Base-by-base conservation (phyloP, 2,113 vertebrate species). In the Poeciliopsis retropinna region DNA sequence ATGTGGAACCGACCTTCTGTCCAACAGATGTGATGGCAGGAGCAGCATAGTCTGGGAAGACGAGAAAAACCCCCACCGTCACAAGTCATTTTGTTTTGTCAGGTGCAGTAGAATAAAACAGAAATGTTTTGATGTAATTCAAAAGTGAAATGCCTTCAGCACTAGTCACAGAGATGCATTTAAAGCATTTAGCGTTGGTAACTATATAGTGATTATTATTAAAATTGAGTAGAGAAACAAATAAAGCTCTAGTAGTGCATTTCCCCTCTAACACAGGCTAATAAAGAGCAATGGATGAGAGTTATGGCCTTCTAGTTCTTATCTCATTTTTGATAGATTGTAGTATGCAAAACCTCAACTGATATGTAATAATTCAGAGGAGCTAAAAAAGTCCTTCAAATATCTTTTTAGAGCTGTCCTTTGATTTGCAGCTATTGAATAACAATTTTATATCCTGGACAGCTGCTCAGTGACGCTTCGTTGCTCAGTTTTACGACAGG, bases 1-100 rank as follows among this genome's bases (percentile, higher is more conserved):
- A 97, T 9, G 96, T 96, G n/a, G 95, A 94, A 0, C 95, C 92
- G 0, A 93, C 76, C 14, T 85, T 90, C 67, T 92, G 95, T 67
- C 90, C 92, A 29, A 80, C n/a, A 25, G 94, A n/a, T 60, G 94
- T 25, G 17, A 79, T 34, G 63, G 75, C 95, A 0, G 95, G 95
- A 70, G 96, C 94, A 0, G 96, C 94, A 0, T 97, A 97, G 28
- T 95, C 96, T 97, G 83, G 25, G 65, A 81, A 71, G 60, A 41
- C 41, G 63, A 15, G 29, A 61, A 44, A 27, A 64, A 62, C 54
- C 25, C 30, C 22, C 3, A 9, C n/a, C n/a, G 14, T 6, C 14
- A 62, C 12, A 30, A 29, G 28, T 30, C 28, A 62, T 14, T 31
- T 30, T 17, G 12, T 28, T 65, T 34, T 57, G 22, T 57, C 25